Conservation (phyloP, 2,113 vertebrate species). For the Tenrec ecaudatus region DNA sequence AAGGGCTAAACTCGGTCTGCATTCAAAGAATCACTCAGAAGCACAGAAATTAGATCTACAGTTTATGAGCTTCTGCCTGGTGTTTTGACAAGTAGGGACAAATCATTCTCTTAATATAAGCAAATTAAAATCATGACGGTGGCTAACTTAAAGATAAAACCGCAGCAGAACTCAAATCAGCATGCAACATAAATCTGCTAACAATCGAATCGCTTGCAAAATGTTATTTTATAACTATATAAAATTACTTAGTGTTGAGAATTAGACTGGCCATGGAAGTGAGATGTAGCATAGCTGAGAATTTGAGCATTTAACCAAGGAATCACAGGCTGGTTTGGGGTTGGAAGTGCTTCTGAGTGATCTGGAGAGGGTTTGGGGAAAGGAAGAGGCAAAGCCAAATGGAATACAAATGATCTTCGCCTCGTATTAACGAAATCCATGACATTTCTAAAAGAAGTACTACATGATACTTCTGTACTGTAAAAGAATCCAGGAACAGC, state of each 20-base stretch:
- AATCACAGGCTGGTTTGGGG: not conserved
- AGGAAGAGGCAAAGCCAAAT: not conserved
- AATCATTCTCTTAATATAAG: constrained; percentile 46
- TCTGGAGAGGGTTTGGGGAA: fast-evolving
- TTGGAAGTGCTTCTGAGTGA: not conserved
- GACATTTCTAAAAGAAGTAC: not conserved
- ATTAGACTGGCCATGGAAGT: not conserved
- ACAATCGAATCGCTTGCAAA: not conserved
- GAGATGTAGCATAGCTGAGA: not conserved
- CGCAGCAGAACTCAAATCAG: constrained; percentile 36
- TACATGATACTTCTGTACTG: not conserved
- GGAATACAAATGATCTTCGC: not conserved
- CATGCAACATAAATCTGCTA: constrained; percentile 40
- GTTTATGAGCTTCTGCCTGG: constrained; percentile 1
- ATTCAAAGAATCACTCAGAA: not conserved
- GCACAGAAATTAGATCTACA: not conserved
- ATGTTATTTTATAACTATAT: not conserved
- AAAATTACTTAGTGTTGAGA: constrained; percentile 34
- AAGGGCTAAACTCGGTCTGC: not conserved
- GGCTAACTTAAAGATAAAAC: constrained; percentile 59
- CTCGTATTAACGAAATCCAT: not conserved
- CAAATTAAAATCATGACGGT: constrained; percentile 53
- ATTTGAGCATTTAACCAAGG: not conserved
- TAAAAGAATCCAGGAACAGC: not conserved
- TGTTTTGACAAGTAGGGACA: constrained; percentile 55